Evolutionary conservation across 2,797 vertebrate genomes (phyloP).

Genomic region (Calcarius lapponicus): DNA sequence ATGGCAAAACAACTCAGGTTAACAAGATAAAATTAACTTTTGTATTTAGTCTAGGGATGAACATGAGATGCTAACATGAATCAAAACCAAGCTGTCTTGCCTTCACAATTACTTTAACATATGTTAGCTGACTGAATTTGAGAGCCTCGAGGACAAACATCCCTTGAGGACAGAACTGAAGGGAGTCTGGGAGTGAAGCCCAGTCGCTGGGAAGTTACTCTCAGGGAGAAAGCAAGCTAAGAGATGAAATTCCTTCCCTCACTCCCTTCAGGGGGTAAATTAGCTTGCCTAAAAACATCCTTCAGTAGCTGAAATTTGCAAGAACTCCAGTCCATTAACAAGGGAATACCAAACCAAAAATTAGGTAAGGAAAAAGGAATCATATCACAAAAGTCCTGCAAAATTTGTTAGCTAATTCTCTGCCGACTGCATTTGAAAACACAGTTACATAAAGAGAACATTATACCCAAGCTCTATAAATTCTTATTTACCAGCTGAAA

Average conservation of each 20-base stretch:
- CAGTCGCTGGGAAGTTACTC: background rate
- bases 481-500: background rate
- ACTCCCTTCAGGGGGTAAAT: background rate
- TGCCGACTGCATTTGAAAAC: background rate
- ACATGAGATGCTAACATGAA: background rate
- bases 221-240: background rate
- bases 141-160: background rate
- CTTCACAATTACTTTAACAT: background rate
- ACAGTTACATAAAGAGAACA: background rate
- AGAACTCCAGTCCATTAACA: background rate
- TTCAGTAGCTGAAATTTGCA: background rate
- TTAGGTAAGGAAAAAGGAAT: background rate
- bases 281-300: background rate
- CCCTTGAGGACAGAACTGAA: background rate
- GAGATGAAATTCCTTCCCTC: background rate
- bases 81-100: background rate
- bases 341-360: background rate
- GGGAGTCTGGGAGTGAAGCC: conserved; percentile 25
- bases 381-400: background rate
- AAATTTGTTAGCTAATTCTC: background rate
- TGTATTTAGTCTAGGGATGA: background rate
- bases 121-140: background rate
- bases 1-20: background rate
- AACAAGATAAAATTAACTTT: background rate
- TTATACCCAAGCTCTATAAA: background rate